These are phyloP conservation scores for Nycticorax nycticorax DNA, from an alignment of 2,113 vertebrate genomes.

Conservation along the genomic window DNA sequence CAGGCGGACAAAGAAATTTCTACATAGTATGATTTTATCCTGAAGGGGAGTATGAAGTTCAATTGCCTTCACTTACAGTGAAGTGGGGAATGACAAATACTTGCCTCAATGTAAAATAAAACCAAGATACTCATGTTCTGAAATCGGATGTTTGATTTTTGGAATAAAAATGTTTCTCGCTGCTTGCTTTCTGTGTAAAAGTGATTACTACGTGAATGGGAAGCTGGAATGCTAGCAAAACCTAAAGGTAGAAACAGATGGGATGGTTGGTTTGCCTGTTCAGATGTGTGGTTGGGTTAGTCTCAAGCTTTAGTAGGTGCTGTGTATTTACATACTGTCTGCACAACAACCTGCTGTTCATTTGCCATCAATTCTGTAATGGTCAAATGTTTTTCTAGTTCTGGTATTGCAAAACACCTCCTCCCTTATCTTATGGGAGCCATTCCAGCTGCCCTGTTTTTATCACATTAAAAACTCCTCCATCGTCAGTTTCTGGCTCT, in stretches of 20 bases:
- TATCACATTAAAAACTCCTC: rapidly evolving
- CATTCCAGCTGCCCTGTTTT: neutral
- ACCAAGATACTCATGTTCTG: neutral
- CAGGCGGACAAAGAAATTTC: neutral
- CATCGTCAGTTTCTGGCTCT: neutral
- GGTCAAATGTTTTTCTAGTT: neutral
- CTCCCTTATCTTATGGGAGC: neutral
- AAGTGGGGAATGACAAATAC: neutral
- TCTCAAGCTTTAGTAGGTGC: neutral
- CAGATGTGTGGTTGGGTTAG: rapidly evolving
- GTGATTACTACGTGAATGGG: neutral
- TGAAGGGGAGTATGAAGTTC: neutral
- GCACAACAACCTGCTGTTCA: neutral
- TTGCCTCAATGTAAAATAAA: neutral
- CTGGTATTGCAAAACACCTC: neutral
- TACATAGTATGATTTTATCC: neutral
- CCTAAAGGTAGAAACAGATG: neutral
- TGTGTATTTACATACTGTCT: neutral
- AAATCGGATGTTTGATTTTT: slow-evolving; percentile 37
- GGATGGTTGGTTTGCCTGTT: neutral
- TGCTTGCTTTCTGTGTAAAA: neutral
- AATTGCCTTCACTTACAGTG: neutral
- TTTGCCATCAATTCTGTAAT: neutral
- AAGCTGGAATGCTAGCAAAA: neutral
- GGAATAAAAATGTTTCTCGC: slow-evolving; percentile 70